Conservation (phyloP, 2,113 vertebrate species). For the Chitala chitala region DNA sequence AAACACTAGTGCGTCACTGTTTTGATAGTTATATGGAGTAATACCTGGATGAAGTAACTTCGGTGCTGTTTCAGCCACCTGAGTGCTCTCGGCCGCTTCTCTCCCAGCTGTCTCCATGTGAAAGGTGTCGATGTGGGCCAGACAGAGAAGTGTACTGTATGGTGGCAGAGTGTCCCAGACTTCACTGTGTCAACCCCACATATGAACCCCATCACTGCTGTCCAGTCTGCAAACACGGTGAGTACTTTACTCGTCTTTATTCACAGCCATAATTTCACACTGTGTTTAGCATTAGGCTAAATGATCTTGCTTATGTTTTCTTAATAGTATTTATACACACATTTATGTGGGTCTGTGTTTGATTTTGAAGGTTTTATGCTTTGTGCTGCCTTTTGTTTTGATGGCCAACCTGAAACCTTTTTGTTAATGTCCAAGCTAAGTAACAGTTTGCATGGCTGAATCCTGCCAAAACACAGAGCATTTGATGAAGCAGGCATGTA, state of each 20-base stretch:
- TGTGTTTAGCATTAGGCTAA: too few relatives aligned
- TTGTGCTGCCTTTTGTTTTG: too few relatives aligned
- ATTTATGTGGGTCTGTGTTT: too few relatives aligned
- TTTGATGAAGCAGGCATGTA: constrained; percentile 9
- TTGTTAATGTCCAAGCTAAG: too few relatives aligned
- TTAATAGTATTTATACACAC: too few relatives aligned
- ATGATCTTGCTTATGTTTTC: too few relatives aligned
- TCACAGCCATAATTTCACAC: background rate
- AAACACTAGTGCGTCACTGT: too few relatives aligned
- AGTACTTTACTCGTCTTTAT: constrained; percentile 22
- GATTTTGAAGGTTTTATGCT: too few relatives aligned
- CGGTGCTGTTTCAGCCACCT: constrained; percentile 17
- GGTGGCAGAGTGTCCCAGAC: constrained; percentile 61
- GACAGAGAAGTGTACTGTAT: constrained; percentile 67
- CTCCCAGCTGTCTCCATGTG: constrained; percentile 60
- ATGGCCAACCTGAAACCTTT: too few relatives aligned
- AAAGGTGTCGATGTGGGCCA: constrained; percentile 64
- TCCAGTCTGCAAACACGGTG: constrained; percentile 64
- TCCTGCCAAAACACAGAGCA: background rate
- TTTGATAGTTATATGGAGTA: too few relatives aligned
- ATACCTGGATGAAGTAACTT: too few relatives aligned
- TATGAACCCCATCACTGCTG: constrained; percentile 69
- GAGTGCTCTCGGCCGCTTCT: constrained; percentile 3
- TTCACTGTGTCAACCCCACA: constrained; percentile 65
- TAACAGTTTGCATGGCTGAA: too few relatives aligned